Percentiles rank a stretch among this genome's conserved stretches.
These are phyloP conservation scores for Eristalis pertinax DNA, from an alignment of 2,888 invertebrate genomes.

Conservation along the genomic window DNA sequence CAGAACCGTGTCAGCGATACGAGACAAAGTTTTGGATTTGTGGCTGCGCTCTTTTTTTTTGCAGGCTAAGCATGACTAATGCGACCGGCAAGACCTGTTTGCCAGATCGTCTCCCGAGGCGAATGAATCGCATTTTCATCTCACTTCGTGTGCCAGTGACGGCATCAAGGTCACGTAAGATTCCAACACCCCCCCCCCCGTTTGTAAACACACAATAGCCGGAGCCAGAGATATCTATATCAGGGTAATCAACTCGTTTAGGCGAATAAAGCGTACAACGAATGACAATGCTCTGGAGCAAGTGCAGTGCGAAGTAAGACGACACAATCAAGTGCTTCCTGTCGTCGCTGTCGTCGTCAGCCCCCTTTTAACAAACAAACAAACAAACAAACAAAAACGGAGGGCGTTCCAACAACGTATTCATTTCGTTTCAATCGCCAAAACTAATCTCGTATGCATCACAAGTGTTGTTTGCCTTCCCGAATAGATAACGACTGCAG, in stretches of 20 bases:
- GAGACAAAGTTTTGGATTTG: background rate
- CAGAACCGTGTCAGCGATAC: conserved; percentile 11
- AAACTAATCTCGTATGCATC: conserved; percentile 54
- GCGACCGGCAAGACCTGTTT: conserved; percentile 58
- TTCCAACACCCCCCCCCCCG: background rate
- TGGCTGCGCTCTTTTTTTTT: background rate
- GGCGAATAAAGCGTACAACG: conserved; percentile 8
- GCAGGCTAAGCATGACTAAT: conserved; percentile 1
- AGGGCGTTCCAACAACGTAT: background rate
- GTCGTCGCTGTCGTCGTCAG: background rate
- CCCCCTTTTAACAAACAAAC: background rate
- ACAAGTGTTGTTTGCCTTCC: conserved; percentile 40
- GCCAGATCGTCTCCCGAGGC: background rate
- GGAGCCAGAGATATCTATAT: background rate
- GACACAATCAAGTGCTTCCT: conserved; percentile 56
- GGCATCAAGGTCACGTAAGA: conserved; percentile 55
- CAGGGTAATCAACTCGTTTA: conserved; percentile 29
- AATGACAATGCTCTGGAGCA: conserved; percentile 4
- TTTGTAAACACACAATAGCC: background rate
- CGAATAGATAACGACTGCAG: conserved; percentile 53
- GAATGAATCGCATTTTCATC: conserved; percentile 13
- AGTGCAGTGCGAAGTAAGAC: conserved; percentile 27
- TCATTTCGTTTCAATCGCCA: conserved; percentile 11
- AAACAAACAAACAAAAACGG: background rate
- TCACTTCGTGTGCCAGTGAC: conserved; percentile 38